Evolutionary conservation across 2,797 vertebrate genomes (phyloP), one percentile per base, ranked within the genome.

Genomic region (Petrocephalus schoutedeni): DNA sequence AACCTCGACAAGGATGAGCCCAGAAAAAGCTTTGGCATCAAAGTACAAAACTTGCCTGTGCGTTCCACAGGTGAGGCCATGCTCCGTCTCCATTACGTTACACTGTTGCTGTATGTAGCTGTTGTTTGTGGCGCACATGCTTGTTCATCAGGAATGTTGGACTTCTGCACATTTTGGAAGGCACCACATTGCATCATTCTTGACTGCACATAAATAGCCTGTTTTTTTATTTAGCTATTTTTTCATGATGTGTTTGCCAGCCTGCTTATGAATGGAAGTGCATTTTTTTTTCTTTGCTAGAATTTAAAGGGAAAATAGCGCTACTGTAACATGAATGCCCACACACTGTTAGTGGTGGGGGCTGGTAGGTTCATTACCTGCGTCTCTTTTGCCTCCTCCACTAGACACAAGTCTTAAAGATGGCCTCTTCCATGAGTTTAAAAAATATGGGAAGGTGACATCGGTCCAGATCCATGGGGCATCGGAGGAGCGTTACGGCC

Each of bases 351-450:
- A 6, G 51, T 84, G 4, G 21, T 84, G 4, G 21, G 7, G 51
- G 51, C 14, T 28, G 45, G 19, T 4, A 8, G 74, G 58, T 53
- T 21, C 8, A 45, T 53, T 41, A 45, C 6, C 45, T 51, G 32
- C 2, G 23, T 88, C 45, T 85, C 67, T 45, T 4, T 85, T 86
- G 67, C 88, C 88, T 82, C 80, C 23, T 32, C 58, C 16, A 54
- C 2, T 90, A 99, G 98, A 99, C 92, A 99, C 98, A 90, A 99
- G 98, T 95, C 96, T 99, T 94, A 99, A 99, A 94, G 98, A 99
- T 90, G 98, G 98, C 90, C 97, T 99, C 92, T 99, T 99, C 93
- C 98, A 99, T 0, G 98, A 99, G 93, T 99, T 99, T 94, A 99
- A 99, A 95, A 99, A 99, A 92, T 98, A 99, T 0, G 98, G 98